phyloP scores from a whole-genome alignment of 2,797 vertebrate species.

The Nannoperca australis region DNA sequence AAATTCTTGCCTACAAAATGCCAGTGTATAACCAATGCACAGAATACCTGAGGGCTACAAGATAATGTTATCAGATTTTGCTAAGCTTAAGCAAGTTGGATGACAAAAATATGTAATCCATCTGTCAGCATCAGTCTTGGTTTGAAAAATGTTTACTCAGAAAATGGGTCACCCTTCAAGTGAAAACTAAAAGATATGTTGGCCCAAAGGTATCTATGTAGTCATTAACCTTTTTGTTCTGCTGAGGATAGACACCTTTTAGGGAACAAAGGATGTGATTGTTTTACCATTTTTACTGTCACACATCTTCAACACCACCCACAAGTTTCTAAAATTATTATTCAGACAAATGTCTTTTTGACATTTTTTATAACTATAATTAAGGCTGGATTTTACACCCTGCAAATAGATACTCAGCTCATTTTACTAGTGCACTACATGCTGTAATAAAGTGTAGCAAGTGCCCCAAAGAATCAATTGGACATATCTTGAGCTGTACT shows the following conservation, averaged over 20 bases:
- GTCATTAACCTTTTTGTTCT: background rate
- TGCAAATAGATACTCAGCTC: background rate
- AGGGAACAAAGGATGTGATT: background rate
- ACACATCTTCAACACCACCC: background rate
- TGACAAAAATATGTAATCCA: background rate
- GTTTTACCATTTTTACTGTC: background rate
- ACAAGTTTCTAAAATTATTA: background rate
- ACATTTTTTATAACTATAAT: background rate
- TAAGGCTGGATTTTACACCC: background rate
- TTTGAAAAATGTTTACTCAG: background rate
- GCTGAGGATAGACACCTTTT: background rate
- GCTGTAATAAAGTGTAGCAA: background rate
- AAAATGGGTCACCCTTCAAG: background rate
- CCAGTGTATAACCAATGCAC: background rate
- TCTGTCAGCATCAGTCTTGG: background rate
- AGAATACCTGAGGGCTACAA: background rate
- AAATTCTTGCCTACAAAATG: background rate
- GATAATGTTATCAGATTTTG: background rate
- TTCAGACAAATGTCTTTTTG: background rate
- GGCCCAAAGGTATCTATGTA: background rate
- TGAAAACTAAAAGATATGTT: no score
- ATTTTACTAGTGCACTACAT: background rate
- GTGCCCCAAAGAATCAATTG: background rate
- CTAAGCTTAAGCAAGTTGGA: background rate
- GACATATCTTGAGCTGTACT: background rate